Conservation (phyloP, 2,113 vertebrate genomes). For the Cardinalis cardinalis region DNA sequence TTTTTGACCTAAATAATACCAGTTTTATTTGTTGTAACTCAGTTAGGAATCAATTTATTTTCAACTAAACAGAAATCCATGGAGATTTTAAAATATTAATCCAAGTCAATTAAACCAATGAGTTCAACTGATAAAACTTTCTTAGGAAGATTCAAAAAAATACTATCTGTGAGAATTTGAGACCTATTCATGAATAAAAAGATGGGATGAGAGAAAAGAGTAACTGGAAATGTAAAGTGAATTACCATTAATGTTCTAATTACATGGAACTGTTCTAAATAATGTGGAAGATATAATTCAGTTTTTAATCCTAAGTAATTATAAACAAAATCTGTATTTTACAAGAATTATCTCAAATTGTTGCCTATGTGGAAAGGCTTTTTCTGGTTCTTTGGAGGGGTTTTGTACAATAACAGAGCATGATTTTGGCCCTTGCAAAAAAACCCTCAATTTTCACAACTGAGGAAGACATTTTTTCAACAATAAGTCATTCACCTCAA, state of each 20-base stretch:
- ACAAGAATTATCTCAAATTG: not conserved
- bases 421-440: not conserved
- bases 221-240: not conserved
- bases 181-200: not conserved
- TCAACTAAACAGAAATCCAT: not conserved
- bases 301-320: not conserved
- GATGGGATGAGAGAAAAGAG: not conserved
- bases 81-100: not conserved
- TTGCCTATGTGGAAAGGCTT: accelerated
- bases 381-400: accelerated
- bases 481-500: not conserved
- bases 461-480: not conserved
- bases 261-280: not conserved
- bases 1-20: not conserved
- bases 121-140: not conserved
- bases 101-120: not conserved
- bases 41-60: not conserved
- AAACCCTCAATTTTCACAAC: not conserved
- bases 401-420: not conserved
- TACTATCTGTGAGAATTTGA: not conserved
- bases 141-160: not conserved
- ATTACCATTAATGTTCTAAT: not conserved
- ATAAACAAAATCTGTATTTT: not conserved
- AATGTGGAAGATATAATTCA: not conserved
- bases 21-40: not conserved